These are phyloP conservation scores for Macrocentrus cingulum DNA, from an alignment of 1,140 invertebrate species.

Conservation along the genomic window DNA sequence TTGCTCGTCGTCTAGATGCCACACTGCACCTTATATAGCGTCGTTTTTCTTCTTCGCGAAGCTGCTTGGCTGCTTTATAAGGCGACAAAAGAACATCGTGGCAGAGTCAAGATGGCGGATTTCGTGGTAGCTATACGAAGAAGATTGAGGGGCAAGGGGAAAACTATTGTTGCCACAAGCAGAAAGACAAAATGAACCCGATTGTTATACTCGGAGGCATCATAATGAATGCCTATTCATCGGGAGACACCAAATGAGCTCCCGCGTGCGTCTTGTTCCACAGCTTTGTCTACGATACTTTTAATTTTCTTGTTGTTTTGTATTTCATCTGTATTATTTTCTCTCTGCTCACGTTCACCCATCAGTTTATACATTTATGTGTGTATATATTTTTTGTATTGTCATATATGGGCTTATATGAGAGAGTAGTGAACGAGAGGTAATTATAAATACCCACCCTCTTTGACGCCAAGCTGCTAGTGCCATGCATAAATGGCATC, in stretches of 20 bases:
- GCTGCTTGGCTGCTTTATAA: slow-evolving; percentile 41
- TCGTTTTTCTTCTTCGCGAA: slow-evolving; percentile 14
- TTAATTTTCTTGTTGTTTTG: slow-evolving; percentile 51
- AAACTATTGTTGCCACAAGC: slow-evolving; percentile 49
- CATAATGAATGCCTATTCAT: slow-evolving; percentile 53
- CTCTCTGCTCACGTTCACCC: background rate
- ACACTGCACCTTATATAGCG: background rate
- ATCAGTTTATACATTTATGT: too few relatives aligned
- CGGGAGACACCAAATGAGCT: slow-evolving; percentile 54
- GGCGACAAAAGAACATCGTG: slow-evolving; percentile 49
- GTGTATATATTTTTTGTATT: too few relatives aligned
- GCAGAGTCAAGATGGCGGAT: slow-evolving; percentile 52
- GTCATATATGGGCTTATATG: too few relatives aligned
- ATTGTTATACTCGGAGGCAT: slow-evolving; percentile 51
- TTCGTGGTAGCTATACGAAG: slow-evolving; percentile 33
- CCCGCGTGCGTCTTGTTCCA: slow-evolving; percentile 46
- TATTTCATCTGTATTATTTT: too few relatives aligned
- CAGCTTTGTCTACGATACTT: slow-evolving; percentile 53
- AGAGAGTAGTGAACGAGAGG: too few relatives aligned
- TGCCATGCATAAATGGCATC: background rate
- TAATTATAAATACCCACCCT: too few relatives aligned
- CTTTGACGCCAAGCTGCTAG: too few relatives aligned
- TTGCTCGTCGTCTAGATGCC: slow-evolving; percentile 9
- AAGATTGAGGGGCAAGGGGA: background rate
- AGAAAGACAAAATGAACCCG: slow-evolving; percentile 53